phyloP scores from a whole-genome alignment of 2,888 invertebrate genomes.

The Thecophora atra region DNA sequence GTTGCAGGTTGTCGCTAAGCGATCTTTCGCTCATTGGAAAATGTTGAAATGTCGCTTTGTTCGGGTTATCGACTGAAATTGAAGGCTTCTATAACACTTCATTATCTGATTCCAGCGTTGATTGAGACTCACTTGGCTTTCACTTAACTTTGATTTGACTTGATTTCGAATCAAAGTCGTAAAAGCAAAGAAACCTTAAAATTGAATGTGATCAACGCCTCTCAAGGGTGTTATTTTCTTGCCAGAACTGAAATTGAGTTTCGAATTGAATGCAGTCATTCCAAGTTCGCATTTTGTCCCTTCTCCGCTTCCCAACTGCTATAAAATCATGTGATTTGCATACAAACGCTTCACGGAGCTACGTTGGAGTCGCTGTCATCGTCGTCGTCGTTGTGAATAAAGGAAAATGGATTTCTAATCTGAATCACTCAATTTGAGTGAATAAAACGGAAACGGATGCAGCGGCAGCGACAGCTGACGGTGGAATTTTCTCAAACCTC shows the following conservation, averaged over 20 bases:
- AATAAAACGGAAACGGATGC: slow-evolving; percentile 33
- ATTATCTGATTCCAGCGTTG: not conserved
- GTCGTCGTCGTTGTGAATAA: slow-evolving; percentile 24
- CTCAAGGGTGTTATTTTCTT: slow-evolving; percentile 34
- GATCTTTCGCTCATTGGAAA: too few relatives aligned
- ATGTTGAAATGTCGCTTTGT: too few relatives aligned
- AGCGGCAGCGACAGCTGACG: slow-evolving; percentile 2
- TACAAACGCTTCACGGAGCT: slow-evolving; percentile 27
- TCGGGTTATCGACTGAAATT: not conserved
- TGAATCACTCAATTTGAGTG: slow-evolving; percentile 37
- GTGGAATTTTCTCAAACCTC: not conserved
- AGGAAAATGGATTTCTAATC: slow-evolving; percentile 36
- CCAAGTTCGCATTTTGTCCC: too few relatives aligned
- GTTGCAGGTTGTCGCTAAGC: not conserved
- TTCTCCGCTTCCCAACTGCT: not conserved
- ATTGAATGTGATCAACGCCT: slow-evolving; percentile 28
- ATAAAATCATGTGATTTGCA: slow-evolving; percentile 27
- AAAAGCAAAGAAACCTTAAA: not conserved
- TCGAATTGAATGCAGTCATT: slow-evolving; percentile 18
- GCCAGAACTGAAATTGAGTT: slow-evolving; percentile 34
- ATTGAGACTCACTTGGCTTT: not conserved
- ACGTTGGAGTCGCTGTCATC: not conserved
- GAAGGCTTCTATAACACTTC: not conserved
- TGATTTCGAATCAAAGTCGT: not conserved
- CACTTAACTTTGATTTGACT: not conserved